A percentile compares a stretch with the other conserved stretches of the same genome.
Evolutionary conservation across 2,888 invertebrate species (phyloP).

Genomic region (Erpobdella octoculata): DNA sequence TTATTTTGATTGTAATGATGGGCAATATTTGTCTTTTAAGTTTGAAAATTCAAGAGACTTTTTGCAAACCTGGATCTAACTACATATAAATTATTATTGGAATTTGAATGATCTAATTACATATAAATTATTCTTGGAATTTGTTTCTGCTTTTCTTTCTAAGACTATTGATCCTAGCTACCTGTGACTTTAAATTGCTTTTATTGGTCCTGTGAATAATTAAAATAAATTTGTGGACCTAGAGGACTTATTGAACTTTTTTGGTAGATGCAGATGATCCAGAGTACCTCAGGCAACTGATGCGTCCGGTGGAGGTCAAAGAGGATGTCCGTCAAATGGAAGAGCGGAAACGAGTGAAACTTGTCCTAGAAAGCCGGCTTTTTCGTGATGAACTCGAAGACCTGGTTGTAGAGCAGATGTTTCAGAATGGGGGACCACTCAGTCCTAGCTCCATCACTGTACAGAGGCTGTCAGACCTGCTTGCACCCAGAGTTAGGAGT

Average conservation of each 20-base stretch:
- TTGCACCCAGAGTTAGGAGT: constrained; percentile 20
- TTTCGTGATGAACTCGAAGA: constrained; percentile 95
- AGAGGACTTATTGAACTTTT: no score
- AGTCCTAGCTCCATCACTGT: constrained; percentile 20
- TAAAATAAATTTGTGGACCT: no score
- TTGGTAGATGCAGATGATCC: constrained; percentile 54
- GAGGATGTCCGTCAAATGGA: constrained; percentile 84
- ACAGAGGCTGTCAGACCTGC: constrained; percentile 20
- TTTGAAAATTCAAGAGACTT: neutral
- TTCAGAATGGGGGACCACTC: constrained; percentile 26
- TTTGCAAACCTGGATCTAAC: neutral
- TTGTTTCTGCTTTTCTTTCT: no score
- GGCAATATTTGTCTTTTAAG: neutral
- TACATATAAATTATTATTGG: neutral
- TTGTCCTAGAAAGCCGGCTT: constrained; percentile 61
- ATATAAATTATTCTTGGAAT: no score
- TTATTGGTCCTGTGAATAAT: no score
- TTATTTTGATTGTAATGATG: neutral
- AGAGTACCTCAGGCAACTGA: constrained; percentile 54
- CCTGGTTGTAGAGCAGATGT: constrained; percentile 66
- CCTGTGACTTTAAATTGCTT: no score
- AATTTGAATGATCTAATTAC: neutral
- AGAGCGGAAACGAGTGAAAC: constrained; percentile 89
- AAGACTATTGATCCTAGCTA: no score
- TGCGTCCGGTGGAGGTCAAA: constrained; percentile 56